phyloP scores from a whole-genome alignment of 2,113 vertebrate genomes.

The Edolisoma coerulescens region DNA sequence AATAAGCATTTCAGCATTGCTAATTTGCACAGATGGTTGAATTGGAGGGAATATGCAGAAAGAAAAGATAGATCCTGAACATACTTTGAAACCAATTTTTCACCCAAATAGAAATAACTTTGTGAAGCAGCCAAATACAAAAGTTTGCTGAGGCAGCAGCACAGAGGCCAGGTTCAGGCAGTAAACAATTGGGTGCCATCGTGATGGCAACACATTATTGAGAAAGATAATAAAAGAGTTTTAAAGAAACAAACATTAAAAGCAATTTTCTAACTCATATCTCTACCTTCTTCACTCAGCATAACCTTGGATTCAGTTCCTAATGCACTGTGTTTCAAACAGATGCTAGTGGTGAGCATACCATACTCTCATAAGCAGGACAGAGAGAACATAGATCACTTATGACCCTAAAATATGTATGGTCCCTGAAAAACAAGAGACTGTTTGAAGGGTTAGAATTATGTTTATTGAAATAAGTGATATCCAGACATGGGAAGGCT shows the following conservation, averaged over 20 bases:
- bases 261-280: not conserved
- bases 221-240: not conserved
- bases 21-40: slow-evolving; percentile 50
- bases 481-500: not conserved
- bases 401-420: not conserved
- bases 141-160: slow-evolving; percentile 48
- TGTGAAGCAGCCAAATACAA: not conserved
- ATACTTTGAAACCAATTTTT: slow-evolving; percentile 18
- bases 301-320: not conserved
- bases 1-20: not conserved
- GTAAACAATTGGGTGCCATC: not conserved
- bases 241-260: not conserved
- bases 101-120: slow-evolving; percentile 29
- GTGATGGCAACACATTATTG: not conserved
- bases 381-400: not conserved
- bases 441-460: not conserved
- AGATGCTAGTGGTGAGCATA: not conserved
- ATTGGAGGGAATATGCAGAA: slow-evolving; percentile 11
- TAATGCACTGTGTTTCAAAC: not conserved
- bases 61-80: slow-evolving; percentile 24
- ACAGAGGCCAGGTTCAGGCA: not conserved
- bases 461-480: not conserved
- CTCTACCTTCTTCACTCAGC: not conserved
- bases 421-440: not conserved
- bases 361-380: not conserved